Percentiles rank a stretch among this genome's conserved stretches.
Conservation (phyloP, 2,888 invertebrate species). For the Zele albiditarsus region DNA sequence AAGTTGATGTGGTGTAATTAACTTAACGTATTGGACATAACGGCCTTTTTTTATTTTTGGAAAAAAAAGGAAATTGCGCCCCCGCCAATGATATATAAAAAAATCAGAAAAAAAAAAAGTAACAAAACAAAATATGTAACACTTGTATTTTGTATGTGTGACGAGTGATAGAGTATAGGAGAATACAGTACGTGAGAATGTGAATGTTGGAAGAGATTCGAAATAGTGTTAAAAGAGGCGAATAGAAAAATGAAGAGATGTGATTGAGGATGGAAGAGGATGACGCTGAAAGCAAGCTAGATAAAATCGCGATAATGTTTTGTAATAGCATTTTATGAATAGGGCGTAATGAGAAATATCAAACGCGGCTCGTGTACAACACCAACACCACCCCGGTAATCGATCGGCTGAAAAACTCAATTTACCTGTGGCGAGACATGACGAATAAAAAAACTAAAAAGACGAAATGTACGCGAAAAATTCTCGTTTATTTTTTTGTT, state of each 20-base stretch:
- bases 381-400: slow-evolving; percentile 1
- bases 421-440: slow-evolving; percentile 29
- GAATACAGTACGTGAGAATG: not conserved
- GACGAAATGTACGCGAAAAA: not conserved
- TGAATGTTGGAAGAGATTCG: not conserved
- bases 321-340: not conserved
- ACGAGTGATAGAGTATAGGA: not conserved
- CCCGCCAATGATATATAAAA: not conserved
- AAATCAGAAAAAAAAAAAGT: not conserved
- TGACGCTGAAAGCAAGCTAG: not conserved
- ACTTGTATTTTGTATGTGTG: slow-evolving; percentile 9
- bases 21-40: not conserved
- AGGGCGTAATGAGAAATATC: slow-evolving; percentile 14
- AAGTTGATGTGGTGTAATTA: not conserved
- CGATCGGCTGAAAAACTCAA: slow-evolving; percentile 37
- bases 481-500: not conserved
- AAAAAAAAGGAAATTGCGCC: not conserved
- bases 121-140: not conserved
- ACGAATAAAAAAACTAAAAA: slow-evolving; percentile 27
- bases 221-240: not conserved
- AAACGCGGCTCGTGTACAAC: slow-evolving; percentile 16
- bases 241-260: slow-evolving; percentile 5
- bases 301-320: not conserved
- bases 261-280: not conserved
- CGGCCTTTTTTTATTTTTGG: slow-evolving; percentile 1